Percentiles rank a stretch among this genome's conserved stretches.
phyloP scores from a whole-genome alignment of 2,888 invertebrate species.

The Volucella inanis region DNA sequence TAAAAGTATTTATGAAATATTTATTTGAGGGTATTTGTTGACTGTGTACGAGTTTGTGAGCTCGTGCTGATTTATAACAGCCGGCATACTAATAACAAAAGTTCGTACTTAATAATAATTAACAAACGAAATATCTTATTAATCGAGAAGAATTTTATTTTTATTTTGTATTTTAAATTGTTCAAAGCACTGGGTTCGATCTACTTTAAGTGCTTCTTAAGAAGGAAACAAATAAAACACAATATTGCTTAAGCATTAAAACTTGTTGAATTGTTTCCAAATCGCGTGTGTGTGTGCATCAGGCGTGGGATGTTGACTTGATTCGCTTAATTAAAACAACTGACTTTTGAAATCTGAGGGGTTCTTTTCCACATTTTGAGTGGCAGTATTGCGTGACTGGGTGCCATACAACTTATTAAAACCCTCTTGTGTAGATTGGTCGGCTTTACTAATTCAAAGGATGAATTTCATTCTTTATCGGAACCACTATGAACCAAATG shows the following conservation, averaged over 20 bases:
- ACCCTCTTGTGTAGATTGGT: conserved; percentile 57
- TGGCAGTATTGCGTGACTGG: conserved; percentile 75
- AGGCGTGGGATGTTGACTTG: conserved; percentile 74
- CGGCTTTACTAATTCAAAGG: conserved; percentile 66
- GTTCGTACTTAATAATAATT: too few species aligned
- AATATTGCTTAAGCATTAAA: conserved; percentile 44
- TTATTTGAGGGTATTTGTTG: too few species aligned
- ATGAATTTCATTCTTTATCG: conserved; percentile 71
- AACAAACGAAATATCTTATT: background rate
- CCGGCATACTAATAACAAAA: too few species aligned
- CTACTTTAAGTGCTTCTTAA: conserved; percentile 57
- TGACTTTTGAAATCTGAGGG: conserved; percentile 74
- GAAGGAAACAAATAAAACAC: conserved; percentile 54
- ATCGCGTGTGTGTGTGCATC: conserved; percentile 68
- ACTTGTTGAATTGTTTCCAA: conserved; percentile 55
- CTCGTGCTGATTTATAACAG: too few species aligned
- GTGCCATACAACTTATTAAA: conserved; percentile 68
- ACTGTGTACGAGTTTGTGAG: too few species aligned
- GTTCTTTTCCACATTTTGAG: conserved; percentile 69
- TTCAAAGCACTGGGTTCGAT: conserved; percentile 15
- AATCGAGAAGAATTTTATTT: background rate
- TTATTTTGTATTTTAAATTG: background rate
- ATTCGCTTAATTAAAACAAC: conserved; percentile 73
- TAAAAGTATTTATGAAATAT: too few species aligned
- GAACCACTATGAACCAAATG: conserved; percentile 71